phyloP scores from a whole-genome alignment of 1,140 invertebrate species.

The Eufriesea mexicana region DNA sequence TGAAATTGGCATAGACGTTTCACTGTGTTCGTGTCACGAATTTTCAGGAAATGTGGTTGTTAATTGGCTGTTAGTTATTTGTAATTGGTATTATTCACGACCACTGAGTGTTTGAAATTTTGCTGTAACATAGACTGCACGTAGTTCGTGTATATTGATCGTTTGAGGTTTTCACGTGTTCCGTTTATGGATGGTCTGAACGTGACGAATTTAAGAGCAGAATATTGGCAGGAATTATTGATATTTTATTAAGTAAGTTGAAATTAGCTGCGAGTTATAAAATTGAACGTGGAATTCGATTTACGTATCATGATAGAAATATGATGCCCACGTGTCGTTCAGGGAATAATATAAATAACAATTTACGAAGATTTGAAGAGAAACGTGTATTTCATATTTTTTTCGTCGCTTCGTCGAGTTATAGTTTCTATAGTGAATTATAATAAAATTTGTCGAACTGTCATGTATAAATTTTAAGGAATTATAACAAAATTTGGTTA shows the following conservation, averaged over 20 bases:
- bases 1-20: not conserved
- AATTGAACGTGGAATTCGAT: too few relatives aligned
- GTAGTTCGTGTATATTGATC: not conserved
- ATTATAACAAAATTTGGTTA: too few relatives aligned
- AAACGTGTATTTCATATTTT: not conserved
- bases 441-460: too few relatives aligned
- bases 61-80: conserved; percentile 7
- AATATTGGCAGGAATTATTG: conserved; percentile 1
- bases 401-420: not conserved
- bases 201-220: not conserved
- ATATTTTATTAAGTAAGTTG: not conserved
- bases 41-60: not conserved
- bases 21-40: not conserved
- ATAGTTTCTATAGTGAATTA: not conserved
- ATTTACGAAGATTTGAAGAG: too few relatives aligned
- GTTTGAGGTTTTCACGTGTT: not conserved
- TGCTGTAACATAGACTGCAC: not conserved
- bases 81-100: not conserved
- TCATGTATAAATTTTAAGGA: too few relatives aligned
- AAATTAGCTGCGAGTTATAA: not conserved
- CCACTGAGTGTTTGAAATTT: not conserved
- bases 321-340: not conserved
- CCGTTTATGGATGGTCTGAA: not conserved
- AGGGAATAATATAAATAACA: not conserved
- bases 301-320: too few relatives aligned